These are phyloP conservation scores for Xylocampa areola DNA, from an alignment of 2,888 invertebrate genomes.

Conservation along the genomic window DNA sequence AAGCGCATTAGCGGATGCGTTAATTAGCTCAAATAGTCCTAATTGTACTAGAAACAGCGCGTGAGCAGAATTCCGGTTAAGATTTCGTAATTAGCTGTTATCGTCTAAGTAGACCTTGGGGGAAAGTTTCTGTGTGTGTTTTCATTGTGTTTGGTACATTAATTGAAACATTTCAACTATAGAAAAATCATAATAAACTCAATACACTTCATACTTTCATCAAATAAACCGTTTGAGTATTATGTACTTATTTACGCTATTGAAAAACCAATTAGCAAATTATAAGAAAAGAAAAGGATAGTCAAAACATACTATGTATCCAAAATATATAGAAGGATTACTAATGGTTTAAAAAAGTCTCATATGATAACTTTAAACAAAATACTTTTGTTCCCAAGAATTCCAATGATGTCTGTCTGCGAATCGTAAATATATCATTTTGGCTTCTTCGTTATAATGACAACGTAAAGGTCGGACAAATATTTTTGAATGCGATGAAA, in stretches of 20 bases:
- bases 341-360: constrained; percentile 26
- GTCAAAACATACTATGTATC: not conserved
- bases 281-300: too few species aligned
- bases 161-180: too few species aligned
- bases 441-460: constrained; percentile 32
- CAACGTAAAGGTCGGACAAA: constrained; percentile 49
- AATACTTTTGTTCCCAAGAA: constrained; percentile 37
- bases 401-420: constrained; percentile 41
- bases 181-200: too few species aligned
- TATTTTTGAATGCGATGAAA: constrained; percentile 55
- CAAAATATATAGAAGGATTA: constrained; percentile 20
- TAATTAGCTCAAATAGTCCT: constrained; percentile 48
- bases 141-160: too few species aligned
- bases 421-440: constrained; percentile 55
- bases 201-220: too few species aligned
- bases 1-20: constrained; percentile 39
- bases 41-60: constrained; percentile 37
- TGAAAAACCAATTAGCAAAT: too few species aligned
- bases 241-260: too few species aligned
- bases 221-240: too few species aligned
- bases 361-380: constrained; percentile 11
- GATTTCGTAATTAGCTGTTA: constrained; percentile 35
- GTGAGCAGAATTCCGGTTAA: constrained; percentile 21
- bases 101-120: constrained; percentile 29
- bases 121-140: constrained; percentile 1